Evolutionary conservation across 2,888 invertebrate species (phyloP).

Genomic region (Amphimallon solstitiale): DNA sequence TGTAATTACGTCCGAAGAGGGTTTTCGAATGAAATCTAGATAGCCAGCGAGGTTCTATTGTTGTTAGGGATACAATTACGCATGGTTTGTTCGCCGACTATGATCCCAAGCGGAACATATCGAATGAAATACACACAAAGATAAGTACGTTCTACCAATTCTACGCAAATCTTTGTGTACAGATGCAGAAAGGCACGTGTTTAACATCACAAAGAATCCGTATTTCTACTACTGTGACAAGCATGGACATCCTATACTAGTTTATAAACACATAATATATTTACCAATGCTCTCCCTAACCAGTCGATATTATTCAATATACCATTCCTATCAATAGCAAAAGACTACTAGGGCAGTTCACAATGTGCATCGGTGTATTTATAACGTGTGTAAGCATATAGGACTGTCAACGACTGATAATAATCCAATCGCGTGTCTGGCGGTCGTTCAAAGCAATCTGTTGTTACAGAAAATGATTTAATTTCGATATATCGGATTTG

Average conservation of each 20-base stretch:
- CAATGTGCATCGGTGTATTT: neutral
- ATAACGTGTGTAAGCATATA: conserved; percentile 6
- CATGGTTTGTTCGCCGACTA: conserved; percentile 16
- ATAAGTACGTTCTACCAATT: conserved; percentile 10
- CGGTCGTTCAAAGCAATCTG: conserved; percentile 30
- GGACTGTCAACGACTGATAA: conserved; percentile 37
- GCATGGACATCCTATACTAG: neutral
- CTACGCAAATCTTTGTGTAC: conserved; percentile 22
- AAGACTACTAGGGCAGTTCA: no score
- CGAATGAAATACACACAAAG: conserved; percentile 17
- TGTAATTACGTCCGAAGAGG: conserved; percentile 7
- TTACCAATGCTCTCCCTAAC: neutral
- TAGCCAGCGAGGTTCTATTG: conserved; percentile 18
- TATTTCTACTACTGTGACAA: conserved; percentile 16
- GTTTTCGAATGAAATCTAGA: conserved; percentile 24
- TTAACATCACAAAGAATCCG: conserved; percentile 11
- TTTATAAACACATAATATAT: no score
- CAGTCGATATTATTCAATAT: neutral
- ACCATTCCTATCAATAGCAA: neutral
- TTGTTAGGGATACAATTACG: conserved; percentile 29
- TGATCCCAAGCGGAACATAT: conserved; percentile 17
- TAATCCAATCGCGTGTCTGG: conserved; percentile 36
- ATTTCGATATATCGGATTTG: conserved; percentile 28
- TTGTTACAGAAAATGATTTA: conserved; percentile 25
- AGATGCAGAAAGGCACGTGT: conserved; percentile 21